Conservation (phyloP, 2,797 vertebrate species). For the Gallinago solitaria region DNA sequence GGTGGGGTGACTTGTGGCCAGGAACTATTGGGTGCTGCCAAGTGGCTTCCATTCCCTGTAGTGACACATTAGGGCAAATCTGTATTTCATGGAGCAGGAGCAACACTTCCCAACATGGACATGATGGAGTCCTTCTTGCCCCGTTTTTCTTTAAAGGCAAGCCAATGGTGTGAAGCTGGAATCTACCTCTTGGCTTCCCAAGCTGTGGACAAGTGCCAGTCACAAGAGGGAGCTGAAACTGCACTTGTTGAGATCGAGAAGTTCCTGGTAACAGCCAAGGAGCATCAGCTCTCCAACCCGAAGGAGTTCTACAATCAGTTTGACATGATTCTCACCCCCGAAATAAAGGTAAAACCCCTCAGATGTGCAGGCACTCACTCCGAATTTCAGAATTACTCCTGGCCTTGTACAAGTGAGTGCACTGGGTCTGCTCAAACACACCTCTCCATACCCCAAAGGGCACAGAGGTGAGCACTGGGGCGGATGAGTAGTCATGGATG, state of each 20-base stretch:
- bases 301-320: slow-evolving; percentile 91
- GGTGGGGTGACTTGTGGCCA: neutral
- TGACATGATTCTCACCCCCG: slow-evolving; percentile 85
- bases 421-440: neutral
- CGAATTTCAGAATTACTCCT: neutral
- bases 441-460: neutral
- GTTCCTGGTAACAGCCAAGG: slow-evolving; percentile 85
- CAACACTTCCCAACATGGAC: neutral
- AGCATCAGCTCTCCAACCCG: slow-evolving; percentile 84
- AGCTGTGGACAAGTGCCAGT: slow-evolving; percentile 95
- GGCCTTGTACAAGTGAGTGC: neutral
- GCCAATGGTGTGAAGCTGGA: slow-evolving; percentile 93
- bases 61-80: neutral
- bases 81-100: neutral
- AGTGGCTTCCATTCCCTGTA: neutral
- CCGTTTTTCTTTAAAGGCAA: slow-evolving; percentile 80
- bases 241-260: slow-evolving; percentile 88
- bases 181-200: slow-evolving; percentile 96
- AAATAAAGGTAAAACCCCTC: slow-evolving; percentile 84
- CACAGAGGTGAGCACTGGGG: neutral
- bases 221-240: slow-evolving; percentile 92
- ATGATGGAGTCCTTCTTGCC: neutral
- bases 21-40: neutral
- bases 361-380: neutral
- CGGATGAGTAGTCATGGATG: neutral